These are phyloP conservation scores for Ameiurus melas DNA, from an alignment of 2,113 vertebrate genomes.

Conservation along the genomic window DNA sequence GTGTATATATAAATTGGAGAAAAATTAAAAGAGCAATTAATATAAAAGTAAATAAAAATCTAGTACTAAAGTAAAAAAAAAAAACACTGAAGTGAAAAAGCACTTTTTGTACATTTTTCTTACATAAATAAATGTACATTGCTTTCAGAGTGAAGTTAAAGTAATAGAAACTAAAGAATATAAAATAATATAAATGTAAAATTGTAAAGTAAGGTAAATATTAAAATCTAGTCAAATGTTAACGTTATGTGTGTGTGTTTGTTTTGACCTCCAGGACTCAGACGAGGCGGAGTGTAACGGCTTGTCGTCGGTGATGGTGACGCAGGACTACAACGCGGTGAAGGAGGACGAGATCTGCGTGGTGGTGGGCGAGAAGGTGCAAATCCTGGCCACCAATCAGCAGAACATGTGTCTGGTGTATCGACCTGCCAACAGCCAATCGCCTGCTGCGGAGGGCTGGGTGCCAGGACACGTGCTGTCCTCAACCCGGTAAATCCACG, in stretches of 20 bases:
- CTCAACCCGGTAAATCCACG: constrained; percentile 62
- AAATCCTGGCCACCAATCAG: constrained; percentile 95
- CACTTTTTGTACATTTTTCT: not conserved
- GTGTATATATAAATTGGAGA: not conserved
- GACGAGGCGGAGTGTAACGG: constrained; percentile 83
- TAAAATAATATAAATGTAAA: not conserved
- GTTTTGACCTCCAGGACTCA: constrained; percentile 66
- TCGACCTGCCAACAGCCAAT: constrained; percentile 89
- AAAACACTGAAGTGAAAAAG: not conserved
- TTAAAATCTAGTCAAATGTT: not conserved
- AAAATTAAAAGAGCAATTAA: not conserved
- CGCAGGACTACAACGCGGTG: constrained; percentile 94
- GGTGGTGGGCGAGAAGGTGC: constrained; percentile 92
- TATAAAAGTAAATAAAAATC: not conserved
- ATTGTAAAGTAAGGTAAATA: not conserved
- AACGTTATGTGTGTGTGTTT: not conserved
- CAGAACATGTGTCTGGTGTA: constrained; percentile 98
- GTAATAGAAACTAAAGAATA: not conserved
- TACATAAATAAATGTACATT: not conserved
- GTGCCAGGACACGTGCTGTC: constrained; percentile 87
- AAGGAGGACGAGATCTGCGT: constrained; percentile 98
- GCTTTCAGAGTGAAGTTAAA: not conserved
- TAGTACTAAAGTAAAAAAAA: not conserved
- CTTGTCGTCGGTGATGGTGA: constrained; percentile 82
- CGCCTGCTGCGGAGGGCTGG: constrained; percentile 96